phyloP scores from a whole-genome alignment of 2,113 vertebrate genomes.

The Arenaria interpres region DNA sequence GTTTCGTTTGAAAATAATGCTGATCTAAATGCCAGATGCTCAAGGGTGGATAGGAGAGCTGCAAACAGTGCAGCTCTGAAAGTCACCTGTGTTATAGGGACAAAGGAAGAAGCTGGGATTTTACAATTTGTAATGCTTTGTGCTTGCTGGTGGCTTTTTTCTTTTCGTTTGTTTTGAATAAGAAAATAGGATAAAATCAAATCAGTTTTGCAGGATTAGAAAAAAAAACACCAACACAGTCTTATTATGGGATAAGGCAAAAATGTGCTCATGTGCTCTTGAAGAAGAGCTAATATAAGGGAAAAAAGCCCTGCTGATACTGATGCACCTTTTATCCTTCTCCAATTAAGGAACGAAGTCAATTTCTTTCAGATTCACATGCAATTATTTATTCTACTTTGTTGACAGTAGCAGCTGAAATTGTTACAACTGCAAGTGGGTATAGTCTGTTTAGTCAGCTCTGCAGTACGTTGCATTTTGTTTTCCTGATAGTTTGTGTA shows the following conservation, averaged over 20 bases:
- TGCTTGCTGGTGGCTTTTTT: not conserved
- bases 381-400: not conserved
- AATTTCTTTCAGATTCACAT: not conserved
- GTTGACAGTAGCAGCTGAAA: not conserved
- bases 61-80: not conserved
- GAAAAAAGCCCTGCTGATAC: not conserved
- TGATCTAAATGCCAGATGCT: not conserved
- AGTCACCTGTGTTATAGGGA: not conserved
- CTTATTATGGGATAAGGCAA: not conserved
- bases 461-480: not conserved
- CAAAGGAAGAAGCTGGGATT: not conserved
- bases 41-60: not conserved
- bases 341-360: not conserved
- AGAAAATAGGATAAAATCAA: not conserved
- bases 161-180: not conserved
- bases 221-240: not conserved
- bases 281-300: not conserved
- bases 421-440: not conserved
- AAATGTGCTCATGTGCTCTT: not conserved
- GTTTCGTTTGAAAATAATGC: not conserved
- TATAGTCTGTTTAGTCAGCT: not conserved
- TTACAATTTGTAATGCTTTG: not conserved
- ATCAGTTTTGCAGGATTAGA: not conserved
- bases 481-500: not conserved
- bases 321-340: not conserved